These are phyloP conservation scores for Callyntrura guangdongensis DNA, from an alignment of 2,888 invertebrate genomes.

Conservation along the genomic window DNA sequence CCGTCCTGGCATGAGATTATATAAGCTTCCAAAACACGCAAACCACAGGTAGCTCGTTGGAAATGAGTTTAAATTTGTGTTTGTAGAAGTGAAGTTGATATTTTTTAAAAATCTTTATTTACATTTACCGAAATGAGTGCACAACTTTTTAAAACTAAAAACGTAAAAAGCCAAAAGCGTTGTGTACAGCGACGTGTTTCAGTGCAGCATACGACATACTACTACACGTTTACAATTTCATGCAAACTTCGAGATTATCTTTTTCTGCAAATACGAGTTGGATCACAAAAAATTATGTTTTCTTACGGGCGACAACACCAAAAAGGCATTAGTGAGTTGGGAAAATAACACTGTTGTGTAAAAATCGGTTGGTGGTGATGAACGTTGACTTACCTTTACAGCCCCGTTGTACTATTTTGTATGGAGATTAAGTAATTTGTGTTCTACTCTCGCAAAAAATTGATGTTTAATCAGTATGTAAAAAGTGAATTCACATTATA, in stretches of 20 bases:
- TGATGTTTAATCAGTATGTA: conserved; percentile 54
- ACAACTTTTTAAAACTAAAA: conserved; percentile 32
- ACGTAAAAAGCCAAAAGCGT: conserved; percentile 26
- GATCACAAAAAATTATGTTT: conserved; percentile 50
- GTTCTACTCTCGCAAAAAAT: conserved; percentile 47
- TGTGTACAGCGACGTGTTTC: conserved; percentile 36
- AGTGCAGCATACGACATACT: neutral
- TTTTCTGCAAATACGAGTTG: conserved; percentile 62
- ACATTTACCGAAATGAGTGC: conserved; percentile 40
- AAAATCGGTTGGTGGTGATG: conserved; percentile 36
- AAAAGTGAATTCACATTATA: conserved; percentile 5
- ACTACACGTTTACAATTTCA: conserved; percentile 45
- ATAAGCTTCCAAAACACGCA: conserved; percentile 35
- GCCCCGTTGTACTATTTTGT: neutral
- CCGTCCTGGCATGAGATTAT: conserved; percentile 1
- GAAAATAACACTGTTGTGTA: conserved; percentile 48
- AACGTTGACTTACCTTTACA: neutral
- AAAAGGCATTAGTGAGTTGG: conserved; percentile 52
- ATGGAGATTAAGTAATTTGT: conserved; percentile 50
- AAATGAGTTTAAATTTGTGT: neutral
- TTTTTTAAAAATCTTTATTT: neutral
- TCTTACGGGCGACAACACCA: conserved; percentile 48
- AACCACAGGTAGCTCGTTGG: neutral
- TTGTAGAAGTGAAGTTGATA: neutral
- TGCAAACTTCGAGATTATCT: conserved; percentile 47